Evolutionary conservation across 2,888 invertebrate genomes (phyloP), one percentile per base, ranked within the genome.

Genomic region (Andrena haemorrhoa): DNA sequence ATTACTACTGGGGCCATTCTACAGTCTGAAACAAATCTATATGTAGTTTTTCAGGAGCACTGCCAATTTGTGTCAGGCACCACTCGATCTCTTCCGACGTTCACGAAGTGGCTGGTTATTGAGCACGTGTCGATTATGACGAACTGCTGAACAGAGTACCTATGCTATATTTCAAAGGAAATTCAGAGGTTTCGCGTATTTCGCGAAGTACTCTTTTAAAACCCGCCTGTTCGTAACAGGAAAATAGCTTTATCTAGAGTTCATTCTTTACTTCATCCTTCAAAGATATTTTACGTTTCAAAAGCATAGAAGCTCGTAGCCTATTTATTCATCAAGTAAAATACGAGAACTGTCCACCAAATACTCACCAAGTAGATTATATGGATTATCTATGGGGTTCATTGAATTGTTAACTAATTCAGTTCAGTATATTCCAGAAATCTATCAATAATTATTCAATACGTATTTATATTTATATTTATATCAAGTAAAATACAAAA

Each of bases 31-130:
- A 31, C 60, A 31, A 33, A 31, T 58, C 29, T 58, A n/a, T 5
- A n/a, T 7, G 31, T 33, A 29, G 31, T n/a, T 60, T 60, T 26
- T 60, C 7, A 29, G 41, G 29, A n/a, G 31, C 31, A 33, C 31
- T 60, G 31, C n/a, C 60, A 12, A 60, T 33, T 60, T 33, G 31
- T 60, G 60, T 60, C 60, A 31, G 60, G n/a, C n/a, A n/a, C 31
- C 60, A 16, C n/a, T 60, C n/a, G 60, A 60, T 60, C 31, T 31
- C 31, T n/a, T 60, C 31, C 20, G 60, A 26, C 10, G 26, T 10
- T 56, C 56, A n/a, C 23, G 10, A 69, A 41, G n/a, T 69, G 35
- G 26, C 33, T 49, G 7, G 56, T 69, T 56, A 41, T n/a, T 16
- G 56, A 69, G 56, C n/a, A 35, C 26, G 16, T 56, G 23, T 35